Evolutionary conservation across 2,113 vertebrate genomes (phyloP), one percentile per base, ranked within the genome.

Genomic region (Poeciliopsis turrubarensis): DNA sequence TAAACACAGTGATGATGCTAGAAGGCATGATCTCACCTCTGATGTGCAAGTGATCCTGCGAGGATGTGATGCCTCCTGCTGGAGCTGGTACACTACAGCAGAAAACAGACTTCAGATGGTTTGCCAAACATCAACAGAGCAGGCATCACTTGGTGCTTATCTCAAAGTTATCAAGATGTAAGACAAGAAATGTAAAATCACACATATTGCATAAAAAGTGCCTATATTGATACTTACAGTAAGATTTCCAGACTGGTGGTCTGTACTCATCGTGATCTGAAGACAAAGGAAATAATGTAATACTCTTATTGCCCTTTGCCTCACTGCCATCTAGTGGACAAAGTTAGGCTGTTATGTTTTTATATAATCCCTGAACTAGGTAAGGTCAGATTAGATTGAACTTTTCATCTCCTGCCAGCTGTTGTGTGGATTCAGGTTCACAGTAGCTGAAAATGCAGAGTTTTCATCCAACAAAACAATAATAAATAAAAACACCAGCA

Each of bases 51-150:
- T 95, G 90, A 95, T 51, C 78, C 94, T 95, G 80, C 98, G 95
- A 65, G 98, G 98, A 85, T 99, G 97, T 15, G 98, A 97, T 60
- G 98, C 98, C 95, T 99, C 98, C 92, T 99, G 98, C 87, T 99
- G 98, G 83, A 99, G 93, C 89, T 99, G 98, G 92, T 99, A 99
- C 79, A 99, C 98, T 99, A 65, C 2, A 62, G 90, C 60, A 86
- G 85, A 67, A 87, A 85, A 26, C 0, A 80, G 30, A 60, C 3
- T 57, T 15, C 60, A 51, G 31, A 31, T 13, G 22, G 51, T 62
- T 54, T 64, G 26, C 17, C 73, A 30, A 30, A 51, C 51, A 27
- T 4, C 47, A 63, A 63, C 5, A 25, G 61, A 51, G 17, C 14
- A 13, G 65, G 39, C 25, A 44, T 27, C 2, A 44, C 64, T n/a